These are phyloP conservation scores for Dendrocincla fuliginosa DNA, from an alignment of 2,797 vertebrate genomes.

Conservation along the genomic window DNA sequence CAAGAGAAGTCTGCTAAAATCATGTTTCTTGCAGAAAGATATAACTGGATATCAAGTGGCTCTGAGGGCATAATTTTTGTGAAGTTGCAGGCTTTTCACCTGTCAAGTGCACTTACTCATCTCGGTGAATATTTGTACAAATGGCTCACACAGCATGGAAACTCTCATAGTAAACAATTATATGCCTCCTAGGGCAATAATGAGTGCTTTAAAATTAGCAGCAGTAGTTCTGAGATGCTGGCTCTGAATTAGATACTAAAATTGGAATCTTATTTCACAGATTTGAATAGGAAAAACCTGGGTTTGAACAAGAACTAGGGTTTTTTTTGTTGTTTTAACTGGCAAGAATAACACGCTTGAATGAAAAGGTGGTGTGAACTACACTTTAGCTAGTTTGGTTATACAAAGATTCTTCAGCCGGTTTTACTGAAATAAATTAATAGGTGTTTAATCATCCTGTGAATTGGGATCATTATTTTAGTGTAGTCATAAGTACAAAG, in stretches of 20 bases:
- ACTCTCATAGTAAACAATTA: neutral
- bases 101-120: neutral
- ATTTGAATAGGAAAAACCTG: neutral
- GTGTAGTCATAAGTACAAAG: neutral
- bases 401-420: neutral
- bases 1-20: neutral
- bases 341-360: neutral
- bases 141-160: neutral
- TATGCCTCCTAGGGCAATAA: neutral
- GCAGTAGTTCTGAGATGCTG: neutral
- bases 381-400: neutral
- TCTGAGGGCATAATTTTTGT: neutral
- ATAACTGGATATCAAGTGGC: neutral
- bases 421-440: neutral
- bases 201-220: neutral
- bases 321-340: neutral
- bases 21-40: neutral
- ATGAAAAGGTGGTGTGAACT: neutral
- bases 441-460: neutral
- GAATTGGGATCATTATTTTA: slow-evolving; percentile 37
- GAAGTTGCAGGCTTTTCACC: neutral
- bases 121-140: neutral
- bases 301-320: neutral
- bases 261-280: neutral
- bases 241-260: neutral